Percentiles rank a stretch among this genome's conserved stretches.
phyloP scores from a whole-genome alignment of 2,888 invertebrate species.

The Heliconius charithonia region DNA sequence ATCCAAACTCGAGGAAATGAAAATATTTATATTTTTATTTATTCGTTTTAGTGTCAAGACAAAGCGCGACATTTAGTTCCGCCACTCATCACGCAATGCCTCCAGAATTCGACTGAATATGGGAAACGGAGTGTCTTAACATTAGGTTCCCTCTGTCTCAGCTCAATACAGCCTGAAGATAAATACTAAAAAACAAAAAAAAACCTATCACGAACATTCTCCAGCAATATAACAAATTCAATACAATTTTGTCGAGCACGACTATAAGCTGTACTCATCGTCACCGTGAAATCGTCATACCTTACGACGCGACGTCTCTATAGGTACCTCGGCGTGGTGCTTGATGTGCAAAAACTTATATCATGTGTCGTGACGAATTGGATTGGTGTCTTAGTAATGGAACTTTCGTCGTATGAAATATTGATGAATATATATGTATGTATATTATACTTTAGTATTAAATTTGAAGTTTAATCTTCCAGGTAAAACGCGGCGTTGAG shows the following conservation, averaged over 20 bases:
- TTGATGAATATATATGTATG: neutral
- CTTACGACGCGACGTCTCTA: slow-evolving; percentile 21
- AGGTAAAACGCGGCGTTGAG: too few relatives aligned
- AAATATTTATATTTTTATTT: too few relatives aligned
- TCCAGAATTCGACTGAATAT: neutral
- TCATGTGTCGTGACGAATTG: slow-evolving; percentile 32
- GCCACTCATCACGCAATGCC: neutral
- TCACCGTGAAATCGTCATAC: slow-evolving; percentile 36
- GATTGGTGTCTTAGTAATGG: slow-evolving; percentile 24
- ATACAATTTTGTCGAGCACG: neutral
- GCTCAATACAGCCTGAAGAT: neutral
- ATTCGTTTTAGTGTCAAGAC: too few relatives aligned
- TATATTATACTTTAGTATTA: too few relatives aligned
- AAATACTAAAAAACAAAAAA: neutral
- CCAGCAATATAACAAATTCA: neutral
- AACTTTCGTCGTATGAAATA: neutral
- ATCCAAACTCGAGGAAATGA: too few relatives aligned
- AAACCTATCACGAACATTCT: neutral
- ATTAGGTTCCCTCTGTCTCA: neutral
- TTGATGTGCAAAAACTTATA: slow-evolving; percentile 38
- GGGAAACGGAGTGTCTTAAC: neutral
- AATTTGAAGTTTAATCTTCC: too few relatives aligned
- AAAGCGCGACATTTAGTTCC: too few relatives aligned
- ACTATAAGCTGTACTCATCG: slow-evolving; percentile 3
- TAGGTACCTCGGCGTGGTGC: neutral